Conservation (phyloP, 2,888 invertebrate species). For the Drosophila sordidula region DNA sequence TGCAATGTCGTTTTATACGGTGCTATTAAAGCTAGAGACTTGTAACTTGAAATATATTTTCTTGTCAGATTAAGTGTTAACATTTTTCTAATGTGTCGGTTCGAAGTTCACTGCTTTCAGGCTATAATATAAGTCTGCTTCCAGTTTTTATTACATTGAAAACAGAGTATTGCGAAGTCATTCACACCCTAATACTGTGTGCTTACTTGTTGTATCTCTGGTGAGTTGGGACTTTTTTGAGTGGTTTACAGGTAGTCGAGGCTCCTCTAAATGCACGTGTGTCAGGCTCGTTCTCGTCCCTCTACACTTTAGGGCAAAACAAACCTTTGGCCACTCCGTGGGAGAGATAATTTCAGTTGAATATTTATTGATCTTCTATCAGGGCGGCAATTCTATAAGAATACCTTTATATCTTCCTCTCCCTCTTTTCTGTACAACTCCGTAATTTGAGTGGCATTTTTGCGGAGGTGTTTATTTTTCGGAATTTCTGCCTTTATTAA, state of each 20-base stretch:
- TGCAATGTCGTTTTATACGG: too few species aligned
- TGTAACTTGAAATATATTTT: not conserved
- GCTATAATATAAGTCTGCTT: too few species aligned
- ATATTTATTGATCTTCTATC: slow-evolving; percentile 54
- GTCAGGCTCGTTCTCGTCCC: slow-evolving; percentile 32
- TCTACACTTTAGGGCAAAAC: slow-evolving; percentile 46
- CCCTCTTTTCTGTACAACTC: slow-evolving; percentile 17
- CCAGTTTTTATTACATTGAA: too few species aligned
- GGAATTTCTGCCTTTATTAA: slow-evolving; percentile 65
- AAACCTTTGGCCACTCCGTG: slow-evolving; percentile 58
- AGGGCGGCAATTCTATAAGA: slow-evolving; percentile 50
- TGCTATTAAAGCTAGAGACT: too few species aligned
- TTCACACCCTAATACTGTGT: too few species aligned
- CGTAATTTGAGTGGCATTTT: slow-evolving; percentile 60
- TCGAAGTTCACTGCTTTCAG: too few species aligned
- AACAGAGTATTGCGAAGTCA: not conserved
- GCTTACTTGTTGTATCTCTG: not conserved
- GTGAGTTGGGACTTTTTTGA: slow-evolving; percentile 7
- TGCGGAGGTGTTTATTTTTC: slow-evolving; percentile 43
- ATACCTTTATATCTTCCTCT: slow-evolving; percentile 20
- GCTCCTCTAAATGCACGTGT: slow-evolving; percentile 56
- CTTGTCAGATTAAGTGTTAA: not conserved
- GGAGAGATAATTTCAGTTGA: slow-evolving; percentile 72
- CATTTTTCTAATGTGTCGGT: too few species aligned
- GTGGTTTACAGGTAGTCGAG: slow-evolving; percentile 42